phyloP scores from a whole-genome alignment of 2,888 invertebrate species.

The Oasisia sp. region DNA sequence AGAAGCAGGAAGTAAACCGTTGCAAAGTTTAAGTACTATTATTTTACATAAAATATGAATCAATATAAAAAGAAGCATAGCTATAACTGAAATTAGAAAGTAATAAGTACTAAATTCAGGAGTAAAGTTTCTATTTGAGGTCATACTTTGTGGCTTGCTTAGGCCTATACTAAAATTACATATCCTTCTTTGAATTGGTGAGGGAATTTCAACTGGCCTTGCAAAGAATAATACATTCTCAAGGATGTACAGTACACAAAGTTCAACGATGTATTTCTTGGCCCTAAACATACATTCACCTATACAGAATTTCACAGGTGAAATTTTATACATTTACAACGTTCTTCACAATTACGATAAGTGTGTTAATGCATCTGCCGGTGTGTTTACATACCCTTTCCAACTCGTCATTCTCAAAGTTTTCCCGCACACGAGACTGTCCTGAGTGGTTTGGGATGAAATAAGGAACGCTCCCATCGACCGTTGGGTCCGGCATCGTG shows the following conservation, averaged over 20 bases:
- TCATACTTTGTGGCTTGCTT: neutral
- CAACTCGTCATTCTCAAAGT: neutral
- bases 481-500: neutral
- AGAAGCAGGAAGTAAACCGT: no score
- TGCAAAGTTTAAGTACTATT: no score
- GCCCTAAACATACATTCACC: no score
- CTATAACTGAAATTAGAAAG: neutral
- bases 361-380: neutral
- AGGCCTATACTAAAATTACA: neutral
- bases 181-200: no score
- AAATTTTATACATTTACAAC: no score
- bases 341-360: neutral
- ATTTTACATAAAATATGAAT: neutral
- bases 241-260: no score
- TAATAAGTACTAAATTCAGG: neutral
- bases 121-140: neutral
- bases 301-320: no score
- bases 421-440: neutral
- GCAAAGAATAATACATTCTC: no score
- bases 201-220: no score
- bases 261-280: no score
- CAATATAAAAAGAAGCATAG: neutral
- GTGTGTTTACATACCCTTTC: neutral
- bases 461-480: neutral
- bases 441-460: neutral